These are phyloP conservation scores for Mnemiopsis leidyi DNA, from an alignment of 37 sponge, comb jelly and placozoan genomes.

Conservation along the genomic window DNA sequence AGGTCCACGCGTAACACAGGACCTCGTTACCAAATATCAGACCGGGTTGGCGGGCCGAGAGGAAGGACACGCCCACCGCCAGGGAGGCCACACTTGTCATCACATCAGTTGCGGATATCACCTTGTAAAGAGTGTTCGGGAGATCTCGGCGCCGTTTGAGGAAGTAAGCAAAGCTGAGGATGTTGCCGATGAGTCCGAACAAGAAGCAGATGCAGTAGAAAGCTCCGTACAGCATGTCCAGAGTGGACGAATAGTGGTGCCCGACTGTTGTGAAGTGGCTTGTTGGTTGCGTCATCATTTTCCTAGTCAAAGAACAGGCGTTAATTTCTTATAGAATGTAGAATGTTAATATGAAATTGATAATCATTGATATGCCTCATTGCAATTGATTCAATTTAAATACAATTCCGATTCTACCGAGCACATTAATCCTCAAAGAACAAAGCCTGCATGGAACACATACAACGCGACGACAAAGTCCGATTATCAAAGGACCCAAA, in stretches of 20 bases:
- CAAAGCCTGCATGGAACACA: no score
- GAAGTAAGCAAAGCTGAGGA: constrained; percentile 1
- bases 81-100: background rate
- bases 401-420: no score
- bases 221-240: background rate
- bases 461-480: no score
- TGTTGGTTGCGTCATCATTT: no score
- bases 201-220: constrained; percentile 28
- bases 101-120: background rate
- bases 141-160: background rate
- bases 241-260: background rate
- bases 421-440: no score
- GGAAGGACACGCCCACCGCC: background rate
- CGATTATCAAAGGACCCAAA: no score
- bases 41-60: background rate
- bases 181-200: background rate
- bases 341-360: no score
- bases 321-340: no score
- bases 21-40: constrained; percentile 10
- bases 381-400: no score
- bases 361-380: no score
- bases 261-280: background rate
- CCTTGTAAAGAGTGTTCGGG: constrained; percentile 14
- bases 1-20: constrained; percentile 11
- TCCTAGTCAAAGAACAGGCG: no score